Conservation (phyloP, 1,140 invertebrate species). For the Saccostrea echinata region DNA sequence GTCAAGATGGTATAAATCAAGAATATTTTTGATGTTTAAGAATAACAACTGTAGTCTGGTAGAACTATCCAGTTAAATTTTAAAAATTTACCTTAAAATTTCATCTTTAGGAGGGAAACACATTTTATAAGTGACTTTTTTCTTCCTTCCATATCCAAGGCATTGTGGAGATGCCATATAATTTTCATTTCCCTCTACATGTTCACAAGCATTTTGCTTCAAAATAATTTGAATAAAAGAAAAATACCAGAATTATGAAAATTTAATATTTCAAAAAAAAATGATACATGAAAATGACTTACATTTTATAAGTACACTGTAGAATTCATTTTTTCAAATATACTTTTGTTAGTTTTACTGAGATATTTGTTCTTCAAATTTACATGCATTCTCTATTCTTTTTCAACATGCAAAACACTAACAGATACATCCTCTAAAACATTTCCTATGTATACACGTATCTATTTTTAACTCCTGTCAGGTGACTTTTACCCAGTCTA, state of each 20-base stretch:
- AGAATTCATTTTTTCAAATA: no score
- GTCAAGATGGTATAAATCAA: background rate
- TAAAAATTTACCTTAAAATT: constrained; percentile 74
- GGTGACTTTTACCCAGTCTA: constrained; percentile 85
- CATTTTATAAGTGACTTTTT: constrained; percentile 78
- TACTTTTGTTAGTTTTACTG: no score
- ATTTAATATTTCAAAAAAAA: no score
- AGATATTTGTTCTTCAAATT: no score
- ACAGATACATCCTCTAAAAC: no score
- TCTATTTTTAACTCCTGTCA: no score
- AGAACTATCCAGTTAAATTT: background rate
- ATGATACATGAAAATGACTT: no score
- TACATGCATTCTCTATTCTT: no score
- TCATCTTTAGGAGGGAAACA: constrained; percentile 87
- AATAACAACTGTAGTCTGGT: background rate
- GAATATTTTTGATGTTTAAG: background rate
- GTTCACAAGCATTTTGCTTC: constrained; percentile 92
- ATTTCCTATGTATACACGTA: no score
- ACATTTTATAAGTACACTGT: no score
- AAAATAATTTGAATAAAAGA: background rate
- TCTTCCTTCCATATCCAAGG: constrained; percentile 95
- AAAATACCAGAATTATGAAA: no score
- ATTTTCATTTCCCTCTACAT: constrained; percentile 89
- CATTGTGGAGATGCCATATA: constrained; percentile 98
- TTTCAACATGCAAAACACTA: no score